Percentiles rank a stretch among this genome's conserved stretches.
Conservation (phyloP, 2,113 vertebrate species). For the Ascaphus truei region DNA sequence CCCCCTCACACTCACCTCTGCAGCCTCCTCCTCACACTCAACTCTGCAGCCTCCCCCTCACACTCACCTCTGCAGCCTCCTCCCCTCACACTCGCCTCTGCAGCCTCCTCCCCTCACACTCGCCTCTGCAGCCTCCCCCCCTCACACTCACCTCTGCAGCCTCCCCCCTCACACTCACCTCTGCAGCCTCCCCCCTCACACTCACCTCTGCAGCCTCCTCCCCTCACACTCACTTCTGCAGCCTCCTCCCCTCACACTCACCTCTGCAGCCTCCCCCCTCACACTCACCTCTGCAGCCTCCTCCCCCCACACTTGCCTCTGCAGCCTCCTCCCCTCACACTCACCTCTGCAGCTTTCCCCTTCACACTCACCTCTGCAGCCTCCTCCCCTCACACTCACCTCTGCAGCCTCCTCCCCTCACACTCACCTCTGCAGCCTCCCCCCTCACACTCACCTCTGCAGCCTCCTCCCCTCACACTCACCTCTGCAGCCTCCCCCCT, state of each 20-base stretch:
- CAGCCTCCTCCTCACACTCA: no score
- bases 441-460: background rate
- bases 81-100: background rate
- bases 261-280: background rate
- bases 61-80: background rate
- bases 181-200: constrained; percentile 67
- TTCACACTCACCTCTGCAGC: background rate
- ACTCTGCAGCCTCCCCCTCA: background rate
- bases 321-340: no score
- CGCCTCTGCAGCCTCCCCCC: background rate
- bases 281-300: background rate
- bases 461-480: background rate
- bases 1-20: no score
- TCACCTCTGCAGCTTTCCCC: background rate
- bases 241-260: no score
- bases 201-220: background rate
- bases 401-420: constrained; percentile 75
- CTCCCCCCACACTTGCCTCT: background rate
- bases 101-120: no score
- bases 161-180: constrained; percentile 46
- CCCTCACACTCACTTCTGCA: no score
- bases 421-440: constrained; percentile 25
- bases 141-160: background rate
- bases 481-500: no score
- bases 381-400: constrained; percentile 44